phyloP scores from a whole-genome alignment of 1,140 invertebrate species.

The Neodiprion lecontei region DNA sequence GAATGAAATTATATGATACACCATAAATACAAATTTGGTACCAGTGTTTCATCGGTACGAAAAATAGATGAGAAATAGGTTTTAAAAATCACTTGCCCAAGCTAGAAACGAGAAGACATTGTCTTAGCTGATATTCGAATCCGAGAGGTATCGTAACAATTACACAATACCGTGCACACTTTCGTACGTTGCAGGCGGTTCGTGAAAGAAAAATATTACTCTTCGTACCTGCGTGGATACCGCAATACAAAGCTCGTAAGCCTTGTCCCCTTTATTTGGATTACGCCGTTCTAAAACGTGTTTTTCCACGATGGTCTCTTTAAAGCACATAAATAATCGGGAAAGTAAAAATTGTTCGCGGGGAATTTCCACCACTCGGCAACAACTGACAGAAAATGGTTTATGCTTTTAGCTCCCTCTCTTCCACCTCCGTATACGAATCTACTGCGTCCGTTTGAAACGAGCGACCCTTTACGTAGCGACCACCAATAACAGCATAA shows the following conservation, averaged over 20 bases:
- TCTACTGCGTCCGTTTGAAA: not conserved
- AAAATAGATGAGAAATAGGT: too few relatives aligned
- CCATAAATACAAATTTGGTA: not conserved
- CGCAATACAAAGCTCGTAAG: not conserved
- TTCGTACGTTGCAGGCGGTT: not conserved
- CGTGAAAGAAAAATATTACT: not conserved
- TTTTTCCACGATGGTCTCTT: not conserved
- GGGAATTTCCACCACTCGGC: not conserved
- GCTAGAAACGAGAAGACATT: too few relatives aligned
- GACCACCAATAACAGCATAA: conserved; percentile 52
- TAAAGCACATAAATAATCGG: conserved; percentile 4
- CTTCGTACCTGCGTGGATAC: not conserved
- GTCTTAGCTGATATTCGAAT: too few relatives aligned
- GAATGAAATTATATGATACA: not conserved
- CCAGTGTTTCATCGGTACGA: not conserved
- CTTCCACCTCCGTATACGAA: not conserved
- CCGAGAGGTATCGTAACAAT: too few relatives aligned
- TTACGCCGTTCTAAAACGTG: not conserved
- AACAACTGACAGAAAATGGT: not conserved
- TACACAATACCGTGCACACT: too few relatives aligned
- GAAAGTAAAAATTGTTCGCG: not conserved
- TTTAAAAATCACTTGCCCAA: too few relatives aligned
- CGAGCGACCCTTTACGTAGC: conserved; percentile 18
- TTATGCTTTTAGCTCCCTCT: not conserved
- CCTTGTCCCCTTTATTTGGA: conserved; percentile 4